These are phyloP conservation scores for Sepiola atlantica DNA, from an alignment of 2,888 invertebrate genomes.

Conservation along the genomic window DNA sequence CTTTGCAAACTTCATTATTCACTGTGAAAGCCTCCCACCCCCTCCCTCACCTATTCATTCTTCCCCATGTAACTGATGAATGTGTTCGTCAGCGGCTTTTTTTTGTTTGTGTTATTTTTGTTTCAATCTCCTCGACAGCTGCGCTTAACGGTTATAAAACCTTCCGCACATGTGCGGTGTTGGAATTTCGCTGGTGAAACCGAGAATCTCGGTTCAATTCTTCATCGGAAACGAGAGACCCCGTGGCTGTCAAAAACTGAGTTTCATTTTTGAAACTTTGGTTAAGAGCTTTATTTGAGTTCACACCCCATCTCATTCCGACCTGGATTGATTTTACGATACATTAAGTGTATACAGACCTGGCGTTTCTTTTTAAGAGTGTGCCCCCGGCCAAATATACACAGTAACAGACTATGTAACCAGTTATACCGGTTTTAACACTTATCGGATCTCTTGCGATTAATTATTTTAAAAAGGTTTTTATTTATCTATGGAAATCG, in stretches of 20 bases:
- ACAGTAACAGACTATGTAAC: no score
- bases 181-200: slow-evolving; percentile 5
- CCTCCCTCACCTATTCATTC: background rate
- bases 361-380: background rate
- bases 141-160: background rate
- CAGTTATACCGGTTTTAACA: no score
- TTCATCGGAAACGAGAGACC: background rate
- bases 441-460: no score
- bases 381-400: no score
- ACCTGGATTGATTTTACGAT: background rate
- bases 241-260: background rate
- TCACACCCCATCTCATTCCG: background rate
- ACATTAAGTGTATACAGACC: background rate
- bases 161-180: background rate
- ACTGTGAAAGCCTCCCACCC: background rate
- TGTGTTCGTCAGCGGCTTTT: background rate
- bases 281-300: background rate
- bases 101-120: background rate
- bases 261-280: background rate
- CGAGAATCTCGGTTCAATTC: background rate
- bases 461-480: no score
- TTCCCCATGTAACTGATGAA: background rate
- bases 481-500: no score
- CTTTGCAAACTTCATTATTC: slow-evolving; percentile 18
- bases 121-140: background rate